phyloP scores from a whole-genome alignment of 2,113 vertebrate species.

The Ciconia maguari region DNA sequence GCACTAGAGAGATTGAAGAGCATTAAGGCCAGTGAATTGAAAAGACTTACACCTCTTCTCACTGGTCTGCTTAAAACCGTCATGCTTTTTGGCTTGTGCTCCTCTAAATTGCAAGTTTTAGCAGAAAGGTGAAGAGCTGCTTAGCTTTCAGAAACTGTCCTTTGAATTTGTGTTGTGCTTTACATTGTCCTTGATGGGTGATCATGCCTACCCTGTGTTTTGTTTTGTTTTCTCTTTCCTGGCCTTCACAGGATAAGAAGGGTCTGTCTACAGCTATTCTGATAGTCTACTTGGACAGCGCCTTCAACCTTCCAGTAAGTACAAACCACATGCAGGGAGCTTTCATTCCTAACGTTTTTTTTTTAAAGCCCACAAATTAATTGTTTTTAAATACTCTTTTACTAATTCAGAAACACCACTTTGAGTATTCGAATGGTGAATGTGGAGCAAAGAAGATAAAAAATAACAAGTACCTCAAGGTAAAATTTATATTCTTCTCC shows the following conservation, averaged over 20 bases:
- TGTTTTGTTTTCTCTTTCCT: neutral
- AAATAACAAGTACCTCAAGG: slow-evolving; percentile 78
- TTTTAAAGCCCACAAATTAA: neutral
- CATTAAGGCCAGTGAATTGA: neutral
- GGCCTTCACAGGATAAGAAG: slow-evolving; percentile 69
- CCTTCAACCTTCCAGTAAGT: slow-evolving; percentile 92
- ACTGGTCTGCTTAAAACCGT: neutral
- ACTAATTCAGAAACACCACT: slow-evolving; percentile 82
- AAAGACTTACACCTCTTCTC: neutral
- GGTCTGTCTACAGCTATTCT: slow-evolving; percentile 87
- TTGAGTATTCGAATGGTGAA: slow-evolving; percentile 83
- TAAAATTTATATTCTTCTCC: slow-evolving; percentile 52
- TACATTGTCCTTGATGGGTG: neutral
- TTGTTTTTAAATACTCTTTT: slow-evolving; percentile 7
- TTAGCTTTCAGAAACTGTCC: neutral
- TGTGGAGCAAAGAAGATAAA: slow-evolving; percentile 79
- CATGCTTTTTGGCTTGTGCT: neutral
- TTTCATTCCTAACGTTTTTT: neutral
- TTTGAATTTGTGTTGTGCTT: neutral
- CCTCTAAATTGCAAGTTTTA: neutral
- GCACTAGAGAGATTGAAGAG: neutral
- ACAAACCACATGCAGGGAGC: neutral
- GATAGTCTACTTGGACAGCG: slow-evolving; percentile 88
- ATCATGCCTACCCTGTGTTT: neutral
- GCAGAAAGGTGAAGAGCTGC: neutral